Conservation (phyloP, 2,113 vertebrate species). For the Micromys minutus region DNA sequence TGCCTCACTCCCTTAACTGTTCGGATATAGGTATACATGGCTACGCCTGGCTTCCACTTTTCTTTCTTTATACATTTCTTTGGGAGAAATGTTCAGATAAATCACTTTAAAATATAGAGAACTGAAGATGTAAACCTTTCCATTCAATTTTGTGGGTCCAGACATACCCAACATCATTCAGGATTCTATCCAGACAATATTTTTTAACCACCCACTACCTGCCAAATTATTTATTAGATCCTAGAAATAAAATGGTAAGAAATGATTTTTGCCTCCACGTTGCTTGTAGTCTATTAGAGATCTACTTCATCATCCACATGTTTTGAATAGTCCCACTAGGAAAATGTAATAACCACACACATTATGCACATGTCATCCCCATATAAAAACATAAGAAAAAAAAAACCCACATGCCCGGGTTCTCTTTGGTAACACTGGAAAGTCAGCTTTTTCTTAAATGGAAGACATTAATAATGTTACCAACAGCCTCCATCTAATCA, state of each 20-base stretch:
- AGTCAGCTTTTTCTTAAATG: neutral
- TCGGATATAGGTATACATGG: neutral
- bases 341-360: neutral
- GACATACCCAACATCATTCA: neutral
- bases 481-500: neutral
- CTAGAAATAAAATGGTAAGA: conserved; percentile 5
- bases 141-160: conserved; percentile 1
- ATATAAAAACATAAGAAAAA: neutral
- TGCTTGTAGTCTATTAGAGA: neutral
- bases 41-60: neutral
- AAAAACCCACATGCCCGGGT: neutral
- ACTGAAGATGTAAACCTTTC: neutral
- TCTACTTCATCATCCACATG: neutral
- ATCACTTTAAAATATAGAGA: neutral
- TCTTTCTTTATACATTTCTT: neutral
- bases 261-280: neutral
- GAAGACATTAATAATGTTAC: conserved; percentile 5
- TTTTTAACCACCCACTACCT: neutral
- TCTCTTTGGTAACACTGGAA: neutral
- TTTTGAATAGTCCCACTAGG: neutral
- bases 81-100: neutral
- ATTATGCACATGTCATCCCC: neutral
- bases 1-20: too few species aligned
- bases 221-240: neutral
- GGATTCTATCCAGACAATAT: neutral